phyloP scores from a whole-genome alignment of 1,140 invertebrate genomes.

The Atta texana region DNA sequence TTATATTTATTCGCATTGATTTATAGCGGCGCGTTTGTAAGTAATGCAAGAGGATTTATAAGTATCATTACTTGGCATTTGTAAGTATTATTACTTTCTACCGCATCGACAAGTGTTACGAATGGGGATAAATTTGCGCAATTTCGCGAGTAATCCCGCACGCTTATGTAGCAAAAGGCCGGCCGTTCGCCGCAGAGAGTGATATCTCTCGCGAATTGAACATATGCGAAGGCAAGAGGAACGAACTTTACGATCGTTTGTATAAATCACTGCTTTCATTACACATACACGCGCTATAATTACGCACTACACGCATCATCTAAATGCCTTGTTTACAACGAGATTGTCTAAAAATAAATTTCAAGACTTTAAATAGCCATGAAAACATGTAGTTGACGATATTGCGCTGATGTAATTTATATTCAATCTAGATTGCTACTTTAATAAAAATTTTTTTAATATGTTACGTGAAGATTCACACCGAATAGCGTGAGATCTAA shows the following conservation, averaged over 20 bases:
- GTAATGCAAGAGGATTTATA: slow-evolving; percentile 23
- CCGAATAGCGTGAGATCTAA: neutral
- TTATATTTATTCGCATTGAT: slow-evolving; percentile 36
- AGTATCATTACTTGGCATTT: slow-evolving; percentile 38
- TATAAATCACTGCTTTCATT: slow-evolving; percentile 32
- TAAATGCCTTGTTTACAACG: slow-evolving; percentile 14
- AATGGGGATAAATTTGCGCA: slow-evolving; percentile 56
- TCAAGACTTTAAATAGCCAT: neutral
- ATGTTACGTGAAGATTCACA: neutral
- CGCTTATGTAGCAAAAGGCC: slow-evolving; percentile 27
- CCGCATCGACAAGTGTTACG: slow-evolving; percentile 52
- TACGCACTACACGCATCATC: neutral
- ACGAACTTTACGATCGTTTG: slow-evolving; percentile 31
- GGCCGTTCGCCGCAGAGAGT: neutral
- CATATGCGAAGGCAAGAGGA: slow-evolving; percentile 36
- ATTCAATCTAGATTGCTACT: neutral
- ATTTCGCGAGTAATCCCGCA: slow-evolving; percentile 25
- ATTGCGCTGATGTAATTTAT: slow-evolving; percentile 15
- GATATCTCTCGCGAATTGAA: slow-evolving; percentile 36
- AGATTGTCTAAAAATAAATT: slow-evolving; percentile 35
- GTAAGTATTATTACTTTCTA: slow-evolving; percentile 46
- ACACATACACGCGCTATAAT: neutral
- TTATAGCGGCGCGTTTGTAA: neutral
- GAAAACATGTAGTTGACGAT: slow-evolving; percentile 9
- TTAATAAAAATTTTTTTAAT: neutral